A percentile compares a stretch with the other conserved stretches of the same genome.
These are phyloP conservation scores for Drosophila fulvimacula DNA, from an alignment of 2,888 invertebrate genomes.

Conservation along the genomic window DNA sequence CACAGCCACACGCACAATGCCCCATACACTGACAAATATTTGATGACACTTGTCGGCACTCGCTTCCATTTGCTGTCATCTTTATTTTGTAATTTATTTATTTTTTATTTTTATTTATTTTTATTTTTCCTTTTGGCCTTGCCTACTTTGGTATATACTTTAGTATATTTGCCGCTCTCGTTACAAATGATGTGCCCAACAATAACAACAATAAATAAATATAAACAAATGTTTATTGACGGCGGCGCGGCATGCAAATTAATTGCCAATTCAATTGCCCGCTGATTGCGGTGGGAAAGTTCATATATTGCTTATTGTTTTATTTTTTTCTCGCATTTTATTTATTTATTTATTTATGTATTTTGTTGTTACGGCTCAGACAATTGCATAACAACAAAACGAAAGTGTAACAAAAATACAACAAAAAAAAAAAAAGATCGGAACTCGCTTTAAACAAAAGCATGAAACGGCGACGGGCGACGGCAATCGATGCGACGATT, in stretches of 20 bases:
- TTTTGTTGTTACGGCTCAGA: constrained; percentile 17
- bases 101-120: too few species aligned
- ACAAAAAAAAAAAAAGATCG: constrained; percentile 1
- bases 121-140: constrained; percentile 34
- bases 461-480: constrained; percentile 18
- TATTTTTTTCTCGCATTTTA: constrained; percentile 2
- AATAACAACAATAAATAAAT: constrained; percentile 60
- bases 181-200: constrained; percentile 43
- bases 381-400: constrained; percentile 64
- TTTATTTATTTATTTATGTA: constrained; percentile 10
- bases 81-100: constrained; percentile 28
- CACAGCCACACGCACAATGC: constrained; percentile 30
- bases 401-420: constrained; percentile 56
- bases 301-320: constrained; percentile 37
- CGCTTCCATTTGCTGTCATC: constrained; percentile 63
- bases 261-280: constrained; percentile 74
- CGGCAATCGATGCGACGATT: constrained; percentile 57
- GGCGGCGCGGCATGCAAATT: constrained; percentile 64
- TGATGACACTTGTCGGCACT: constrained; percentile 78
- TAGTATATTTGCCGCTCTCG: constrained; percentile 31
- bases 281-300: constrained; percentile 74
- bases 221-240: constrained; percentile 73
- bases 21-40: constrained; percentile 71
- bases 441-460: constrained; percentile 26
- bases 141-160: constrained; percentile 34